Percentiles rank a stretch among this genome's conserved stretches.
phyloP scores from a whole-genome alignment of 2,888 invertebrate genomes.

The Ypsolopha scabrella region DNA sequence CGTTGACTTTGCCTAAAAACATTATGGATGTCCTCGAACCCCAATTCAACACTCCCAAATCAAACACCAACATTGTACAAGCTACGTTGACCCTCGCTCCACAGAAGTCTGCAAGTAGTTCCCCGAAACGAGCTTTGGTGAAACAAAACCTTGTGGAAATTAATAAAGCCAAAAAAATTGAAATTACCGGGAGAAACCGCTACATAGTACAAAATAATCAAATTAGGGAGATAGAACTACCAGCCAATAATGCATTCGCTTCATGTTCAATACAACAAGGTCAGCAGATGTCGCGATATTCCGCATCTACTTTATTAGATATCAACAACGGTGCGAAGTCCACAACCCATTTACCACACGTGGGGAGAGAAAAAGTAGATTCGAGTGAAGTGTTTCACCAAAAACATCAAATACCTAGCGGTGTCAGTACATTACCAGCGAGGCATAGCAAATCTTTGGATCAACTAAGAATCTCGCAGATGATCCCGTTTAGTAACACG shows the following conservation, averaged over 20 bases:
- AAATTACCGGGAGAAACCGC: slow-evolving; percentile 59
- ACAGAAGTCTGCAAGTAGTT: slow-evolving; percentile 55
- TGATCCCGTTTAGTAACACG: slow-evolving; percentile 37
- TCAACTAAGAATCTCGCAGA: slow-evolving; percentile 74
- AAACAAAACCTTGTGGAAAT: slow-evolving; percentile 57
- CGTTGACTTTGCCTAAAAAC: slow-evolving; percentile 62
- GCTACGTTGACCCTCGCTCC: slow-evolving; percentile 75
- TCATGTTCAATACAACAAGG: slow-evolving; percentile 59
- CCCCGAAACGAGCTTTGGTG: slow-evolving; percentile 55
- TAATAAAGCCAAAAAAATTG: slow-evolving; percentile 52
- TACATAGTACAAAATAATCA: slow-evolving; percentile 67
- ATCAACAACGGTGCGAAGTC: slow-evolving; percentile 40
- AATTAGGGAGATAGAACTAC: slow-evolving; percentile 63
- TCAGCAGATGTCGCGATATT: slow-evolving; percentile 67
- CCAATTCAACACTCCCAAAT: slow-evolving; percentile 63
- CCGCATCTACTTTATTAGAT: slow-evolving; percentile 69
- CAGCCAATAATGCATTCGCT: slow-evolving; percentile 49
- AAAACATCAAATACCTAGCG: slow-evolving; percentile 54
- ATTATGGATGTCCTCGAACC: slow-evolving; percentile 69
- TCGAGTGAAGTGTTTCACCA: slow-evolving; percentile 40
- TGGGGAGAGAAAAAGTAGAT: slow-evolving; percentile 38
- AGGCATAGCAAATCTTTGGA: slow-evolving; percentile 87
- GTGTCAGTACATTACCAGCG: slow-evolving; percentile 72
- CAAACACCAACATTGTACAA: slow-evolving; percentile 66
- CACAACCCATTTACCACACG: slow-evolving; percentile 29